Percentiles rank a stretch among this genome's conserved stretches.
Evolutionary conservation across 2,797 vertebrate genomes (phyloP).

Genomic region (Pseudomugil tenellus): DNA sequence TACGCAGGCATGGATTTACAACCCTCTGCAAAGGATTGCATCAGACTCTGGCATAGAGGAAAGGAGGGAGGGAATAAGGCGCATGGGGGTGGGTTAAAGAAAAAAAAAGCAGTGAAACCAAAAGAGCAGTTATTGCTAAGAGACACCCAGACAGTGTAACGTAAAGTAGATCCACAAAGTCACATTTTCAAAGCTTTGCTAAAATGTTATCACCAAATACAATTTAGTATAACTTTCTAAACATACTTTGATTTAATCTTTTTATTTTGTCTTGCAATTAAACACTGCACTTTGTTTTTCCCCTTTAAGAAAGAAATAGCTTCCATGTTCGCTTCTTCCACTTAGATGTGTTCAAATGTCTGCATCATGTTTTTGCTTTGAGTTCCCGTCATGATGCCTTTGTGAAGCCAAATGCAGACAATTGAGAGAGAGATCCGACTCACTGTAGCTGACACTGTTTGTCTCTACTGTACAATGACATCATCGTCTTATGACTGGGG

Average conservation of each 20-base stretch:
- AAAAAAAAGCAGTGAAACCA: conserved; percentile 46
- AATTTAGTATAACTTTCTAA: conserved; percentile 2
- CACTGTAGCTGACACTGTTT: conserved; percentile 71
- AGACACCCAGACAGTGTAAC: conserved; percentile 78
- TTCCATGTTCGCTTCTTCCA: neutral
- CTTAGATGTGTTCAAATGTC: conserved; percentile 10
- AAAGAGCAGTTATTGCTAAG: conserved; percentile 77
- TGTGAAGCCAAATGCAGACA: conserved; percentile 32
- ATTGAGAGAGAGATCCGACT: conserved; percentile 43
- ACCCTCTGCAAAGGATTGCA: conserved; percentile 86
- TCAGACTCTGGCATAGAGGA: conserved; percentile 81
- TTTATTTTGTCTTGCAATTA: neutral
- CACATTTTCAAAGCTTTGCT: conserved; percentile 42
- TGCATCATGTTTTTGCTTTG: conserved; percentile 23
- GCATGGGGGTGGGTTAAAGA: conserved; percentile 66
- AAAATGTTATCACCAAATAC: conserved; percentile 46
- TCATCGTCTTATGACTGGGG: conserved; percentile 83
- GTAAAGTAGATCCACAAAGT: conserved; percentile 61
- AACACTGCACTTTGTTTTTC: neutral
- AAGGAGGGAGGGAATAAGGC: conserved; percentile 57
- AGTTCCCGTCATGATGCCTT: conserved; percentile 20
- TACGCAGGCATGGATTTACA: conserved; percentile 83
- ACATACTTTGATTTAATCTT: conserved; percentile 14
- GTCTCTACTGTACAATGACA: conserved; percentile 80
- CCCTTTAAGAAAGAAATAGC: conserved; percentile 10